phyloP scores from a whole-genome alignment of 2,797 vertebrate species.

The Darevskia mixta region DNA sequence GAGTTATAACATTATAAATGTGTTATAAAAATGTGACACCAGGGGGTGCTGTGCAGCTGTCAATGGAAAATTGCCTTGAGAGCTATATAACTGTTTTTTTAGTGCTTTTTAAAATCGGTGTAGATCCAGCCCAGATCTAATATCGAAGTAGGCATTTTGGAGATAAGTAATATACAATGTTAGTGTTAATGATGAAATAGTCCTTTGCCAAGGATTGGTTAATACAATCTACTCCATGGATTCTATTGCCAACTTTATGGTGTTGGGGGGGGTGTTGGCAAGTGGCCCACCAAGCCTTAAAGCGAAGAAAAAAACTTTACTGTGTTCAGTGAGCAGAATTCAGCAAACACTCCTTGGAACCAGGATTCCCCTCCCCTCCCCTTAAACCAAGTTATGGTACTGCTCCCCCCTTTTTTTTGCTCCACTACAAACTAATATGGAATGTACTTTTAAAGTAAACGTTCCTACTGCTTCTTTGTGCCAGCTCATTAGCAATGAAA shows the following conservation, averaged over 20 bases:
- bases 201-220: not conserved
- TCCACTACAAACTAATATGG: not conserved
- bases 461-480: not conserved
- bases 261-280: not conserved
- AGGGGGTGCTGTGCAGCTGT: no score
- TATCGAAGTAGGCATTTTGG: not conserved
- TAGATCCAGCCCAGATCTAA: no score
- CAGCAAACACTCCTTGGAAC: not conserved
- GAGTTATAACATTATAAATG: no score
- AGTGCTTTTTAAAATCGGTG: no score
- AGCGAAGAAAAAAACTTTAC: not conserved
- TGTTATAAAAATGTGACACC: no score
- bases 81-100: no score
- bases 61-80: no score
- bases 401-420: not conserved
- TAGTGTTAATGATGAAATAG: not conserved
- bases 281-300: not conserved
- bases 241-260: not conserved
- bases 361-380: not conserved
- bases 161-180: not conserved
- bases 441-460: not conserved
- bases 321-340: no score
- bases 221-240: not conserved
- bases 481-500: not conserved
- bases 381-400: not conserved